These are phyloP conservation scores for Drosophila nr. perissopoda DNA, from an alignment of 2,888 invertebrate genomes.

Conservation along the genomic window DNA sequence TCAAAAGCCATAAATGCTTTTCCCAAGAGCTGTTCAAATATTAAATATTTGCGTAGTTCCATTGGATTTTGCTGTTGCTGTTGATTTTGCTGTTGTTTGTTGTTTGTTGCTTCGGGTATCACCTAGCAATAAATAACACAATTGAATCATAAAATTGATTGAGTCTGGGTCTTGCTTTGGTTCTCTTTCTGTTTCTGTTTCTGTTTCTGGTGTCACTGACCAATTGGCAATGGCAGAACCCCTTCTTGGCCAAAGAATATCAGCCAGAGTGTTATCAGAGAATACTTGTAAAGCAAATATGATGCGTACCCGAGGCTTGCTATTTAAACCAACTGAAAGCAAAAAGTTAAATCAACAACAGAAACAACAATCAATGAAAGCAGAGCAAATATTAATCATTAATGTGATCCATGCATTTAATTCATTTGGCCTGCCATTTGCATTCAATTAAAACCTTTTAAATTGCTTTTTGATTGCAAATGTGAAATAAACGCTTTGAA, in stretches of 20 bases:
- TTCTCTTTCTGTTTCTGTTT: neutral
- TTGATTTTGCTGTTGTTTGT: conserved; percentile 5
- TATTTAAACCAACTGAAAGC: conserved; percentile 24
- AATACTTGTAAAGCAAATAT: conserved; percentile 28
- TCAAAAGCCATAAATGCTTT: conserved; percentile 7
- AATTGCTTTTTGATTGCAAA: conserved; percentile 20
- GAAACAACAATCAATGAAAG: conserved; percentile 6
- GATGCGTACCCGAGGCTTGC: conserved; percentile 28
- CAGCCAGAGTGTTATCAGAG: conserved; percentile 31
- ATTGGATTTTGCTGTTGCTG: conserved; percentile 3
- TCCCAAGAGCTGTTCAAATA: conserved; percentile 45
- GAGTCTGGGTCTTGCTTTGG: conserved; percentile 12
- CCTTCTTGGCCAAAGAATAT: conserved; percentile 32
- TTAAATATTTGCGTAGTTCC: conserved; percentile 31
- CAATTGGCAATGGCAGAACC: conserved; percentile 39
- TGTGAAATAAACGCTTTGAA: neutral
- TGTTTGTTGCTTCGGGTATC: conserved; percentile 18
- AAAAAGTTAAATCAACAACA: conserved; percentile 12
- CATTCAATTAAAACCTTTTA: conserved; percentile 33
- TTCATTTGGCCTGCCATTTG: conserved; percentile 38
- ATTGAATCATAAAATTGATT: conserved; percentile 38
- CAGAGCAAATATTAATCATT: conserved; percentile 34
- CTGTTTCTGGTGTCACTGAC: conserved; percentile 29
- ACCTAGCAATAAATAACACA: conserved; percentile 34
- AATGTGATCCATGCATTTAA: conserved; percentile 32